A percentile compares a stretch with the other conserved stretches of the same genome.
phyloP scores from a whole-genome alignment of 1,140 invertebrate genomes.

The Rhagoletis pomonella region DNA sequence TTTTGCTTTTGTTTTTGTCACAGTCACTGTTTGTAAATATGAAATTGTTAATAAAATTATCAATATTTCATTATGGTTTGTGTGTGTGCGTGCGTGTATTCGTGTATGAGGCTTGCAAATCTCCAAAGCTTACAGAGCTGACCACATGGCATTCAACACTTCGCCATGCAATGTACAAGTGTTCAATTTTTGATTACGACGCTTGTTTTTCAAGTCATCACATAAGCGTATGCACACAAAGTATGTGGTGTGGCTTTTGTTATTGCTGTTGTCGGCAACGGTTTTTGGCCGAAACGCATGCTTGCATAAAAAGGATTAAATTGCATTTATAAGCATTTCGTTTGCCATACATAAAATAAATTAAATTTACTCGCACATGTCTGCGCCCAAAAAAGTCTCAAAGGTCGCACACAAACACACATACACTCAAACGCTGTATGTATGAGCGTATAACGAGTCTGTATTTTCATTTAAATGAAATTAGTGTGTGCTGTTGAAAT shows the following conservation, averaged over 20 bases:
- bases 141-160: slow-evolving; percentile 17
- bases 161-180: neutral
- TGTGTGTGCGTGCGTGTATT: neutral
- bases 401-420: neutral
- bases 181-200: slow-evolving; percentile 37
- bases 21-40: slow-evolving; percentile 23
- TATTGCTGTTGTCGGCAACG: neutral
- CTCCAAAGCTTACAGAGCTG: slow-evolving; percentile 17
- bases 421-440: neutral
- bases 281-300: neutral
- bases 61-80: slow-evolving; percentile 52
- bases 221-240: neutral
- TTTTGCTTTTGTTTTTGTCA: neutral
- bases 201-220: slow-evolving; percentile 24
- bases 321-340: slow-evolving; percentile 42
- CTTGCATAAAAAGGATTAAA: neutral
- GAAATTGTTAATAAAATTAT: slow-evolving; percentile 55
- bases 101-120: neutral
- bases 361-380: slow-evolving; percentile 30
- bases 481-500: neutral
- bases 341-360: slow-evolving; percentile 35
- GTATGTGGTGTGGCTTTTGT: neutral
- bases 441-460: slow-evolving; percentile 30
- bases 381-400: too few relatives aligned
- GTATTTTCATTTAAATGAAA: slow-evolving; percentile 45